A percentile compares a stretch with the other conserved stretches of the same genome.
These are phyloP conservation scores for Urosaurus nigricauda DNA, from an alignment of 2,797 vertebrate species.

Conservation along the genomic window DNA sequence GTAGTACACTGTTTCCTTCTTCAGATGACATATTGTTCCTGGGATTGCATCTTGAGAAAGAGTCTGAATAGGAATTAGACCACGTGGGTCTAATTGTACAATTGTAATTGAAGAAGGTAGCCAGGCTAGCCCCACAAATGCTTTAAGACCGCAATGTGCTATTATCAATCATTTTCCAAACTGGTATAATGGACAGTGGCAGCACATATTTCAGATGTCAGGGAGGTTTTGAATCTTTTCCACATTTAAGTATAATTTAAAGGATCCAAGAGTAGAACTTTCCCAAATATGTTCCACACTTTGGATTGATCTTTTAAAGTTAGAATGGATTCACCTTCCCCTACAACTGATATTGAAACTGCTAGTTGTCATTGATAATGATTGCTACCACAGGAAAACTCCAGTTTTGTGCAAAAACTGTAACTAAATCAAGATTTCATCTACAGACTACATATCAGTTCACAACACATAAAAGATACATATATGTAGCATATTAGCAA, in stretches of 20 bases:
- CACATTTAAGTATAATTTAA: no score
- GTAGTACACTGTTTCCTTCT: neutral
- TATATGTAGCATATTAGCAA: neutral
- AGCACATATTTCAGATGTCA: no score
- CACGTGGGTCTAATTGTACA: neutral
- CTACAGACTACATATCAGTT: neutral
- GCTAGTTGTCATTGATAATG: no score
- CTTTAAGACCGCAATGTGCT: neutral
- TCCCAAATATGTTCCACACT: no score
- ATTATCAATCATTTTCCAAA: neutral
- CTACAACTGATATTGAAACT: no score
- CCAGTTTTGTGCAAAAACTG: neutral
- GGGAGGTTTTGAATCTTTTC: no score
- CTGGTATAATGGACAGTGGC: neutral
- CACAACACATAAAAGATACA: neutral
- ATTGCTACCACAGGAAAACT: neutral
- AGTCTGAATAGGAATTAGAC: neutral
- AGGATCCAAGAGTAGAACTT: no score
- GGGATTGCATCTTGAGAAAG: neutral
- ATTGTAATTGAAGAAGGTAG: neutral
- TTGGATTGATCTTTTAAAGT: no score
- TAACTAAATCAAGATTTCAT: neutral
- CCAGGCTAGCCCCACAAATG: neutral
- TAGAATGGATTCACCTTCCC: no score
- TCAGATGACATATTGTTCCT: neutral